Conservation (phyloP, 2,113 vertebrate species). For the Stigmatopora nigra region DNA sequence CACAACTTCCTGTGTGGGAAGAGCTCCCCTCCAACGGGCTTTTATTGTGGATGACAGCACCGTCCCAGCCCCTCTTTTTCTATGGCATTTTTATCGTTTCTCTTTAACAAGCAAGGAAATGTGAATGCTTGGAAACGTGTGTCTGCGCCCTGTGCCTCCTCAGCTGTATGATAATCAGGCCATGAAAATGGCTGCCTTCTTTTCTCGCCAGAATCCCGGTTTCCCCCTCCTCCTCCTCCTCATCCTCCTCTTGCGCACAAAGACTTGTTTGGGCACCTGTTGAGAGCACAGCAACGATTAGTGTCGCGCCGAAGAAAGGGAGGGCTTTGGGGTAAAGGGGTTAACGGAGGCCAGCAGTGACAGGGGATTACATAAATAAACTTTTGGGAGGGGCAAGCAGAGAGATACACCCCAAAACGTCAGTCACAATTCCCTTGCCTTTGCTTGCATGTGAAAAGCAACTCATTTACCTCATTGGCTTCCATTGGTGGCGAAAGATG, state of each 20-base stretch:
- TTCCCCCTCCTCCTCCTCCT: constrained; percentile 52
- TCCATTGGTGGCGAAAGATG: too few relatives aligned
- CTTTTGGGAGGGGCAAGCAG: constrained; percentile 44
- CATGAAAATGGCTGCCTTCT: constrained; percentile 76
- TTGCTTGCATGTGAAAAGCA: constrained; percentile 33
- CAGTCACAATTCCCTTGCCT: constrained; percentile 22
- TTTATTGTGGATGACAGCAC: constrained; percentile 62
- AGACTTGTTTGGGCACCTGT: constrained; percentile 88
- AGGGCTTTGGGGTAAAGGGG: constrained; percentile 52
- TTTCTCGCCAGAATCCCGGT: constrained; percentile 62
- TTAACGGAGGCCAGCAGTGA: constrained; percentile 75
- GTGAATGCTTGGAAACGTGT: constrained; percentile 66
- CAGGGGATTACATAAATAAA: constrained; percentile 71
- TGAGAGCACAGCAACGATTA: constrained; percentile 72
- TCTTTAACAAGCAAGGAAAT: constrained; percentile 72
- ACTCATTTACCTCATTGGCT: too few relatives aligned
- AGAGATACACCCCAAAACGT: constrained; percentile 31
- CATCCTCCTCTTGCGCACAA: constrained; percentile 69
- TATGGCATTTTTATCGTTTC: constrained; percentile 47
- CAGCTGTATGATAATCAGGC: constrained; percentile 90
- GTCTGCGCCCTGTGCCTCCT: constrained; percentile 60
- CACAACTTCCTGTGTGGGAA: constrained; percentile 59
- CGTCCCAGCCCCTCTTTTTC: constrained; percentile 21
- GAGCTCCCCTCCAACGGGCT: constrained; percentile 54
- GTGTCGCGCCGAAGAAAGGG: constrained; percentile 51